Evolutionary conservation across 2,113 vertebrate species (phyloP).

Genomic region (Cacatua alba): DNA sequence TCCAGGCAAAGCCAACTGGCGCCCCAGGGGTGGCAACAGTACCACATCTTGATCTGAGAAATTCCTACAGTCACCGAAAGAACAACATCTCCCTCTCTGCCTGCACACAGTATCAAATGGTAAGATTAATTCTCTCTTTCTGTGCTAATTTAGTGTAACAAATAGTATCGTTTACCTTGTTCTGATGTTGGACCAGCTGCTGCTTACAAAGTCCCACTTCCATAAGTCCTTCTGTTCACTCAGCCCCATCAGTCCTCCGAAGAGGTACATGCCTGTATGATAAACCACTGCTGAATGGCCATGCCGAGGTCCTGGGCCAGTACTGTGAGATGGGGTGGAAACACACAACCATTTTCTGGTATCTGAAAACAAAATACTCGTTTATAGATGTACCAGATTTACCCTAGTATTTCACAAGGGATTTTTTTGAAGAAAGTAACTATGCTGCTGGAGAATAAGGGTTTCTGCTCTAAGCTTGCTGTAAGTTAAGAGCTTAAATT

Average conservation of each 20-base stretch:
- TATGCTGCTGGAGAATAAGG: not conserved
- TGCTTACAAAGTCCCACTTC: slow-evolving; percentile 79
- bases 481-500: not conserved
- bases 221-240: slow-evolving; percentile 87
- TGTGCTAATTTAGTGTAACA: not conserved
- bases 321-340: not conserved
- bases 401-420: not conserved
- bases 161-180: slow-evolving; percentile 71
- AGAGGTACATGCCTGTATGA: slow-evolving; percentile 83
- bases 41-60: not conserved
- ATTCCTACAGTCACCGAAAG: not conserved
- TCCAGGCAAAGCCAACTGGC: not conserved
- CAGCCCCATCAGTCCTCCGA: slow-evolving; percentile 82
- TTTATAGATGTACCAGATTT: not conserved
- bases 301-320: slow-evolving; percentile 81
- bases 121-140: not conserved
- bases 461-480: not conserved
- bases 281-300: slow-evolving; percentile 80
- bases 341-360: slow-evolving; percentile 76
- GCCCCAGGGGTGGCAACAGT: not conserved
- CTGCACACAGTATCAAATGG: fast-evolving
- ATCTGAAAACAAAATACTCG: slow-evolving; percentile 65
- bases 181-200: slow-evolving; percentile 81
- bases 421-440: not conserved
- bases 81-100: not conserved